phyloP scores from a whole-genome alignment of 2,113 vertebrate genomes.

The Platichthys stellatus region DNA sequence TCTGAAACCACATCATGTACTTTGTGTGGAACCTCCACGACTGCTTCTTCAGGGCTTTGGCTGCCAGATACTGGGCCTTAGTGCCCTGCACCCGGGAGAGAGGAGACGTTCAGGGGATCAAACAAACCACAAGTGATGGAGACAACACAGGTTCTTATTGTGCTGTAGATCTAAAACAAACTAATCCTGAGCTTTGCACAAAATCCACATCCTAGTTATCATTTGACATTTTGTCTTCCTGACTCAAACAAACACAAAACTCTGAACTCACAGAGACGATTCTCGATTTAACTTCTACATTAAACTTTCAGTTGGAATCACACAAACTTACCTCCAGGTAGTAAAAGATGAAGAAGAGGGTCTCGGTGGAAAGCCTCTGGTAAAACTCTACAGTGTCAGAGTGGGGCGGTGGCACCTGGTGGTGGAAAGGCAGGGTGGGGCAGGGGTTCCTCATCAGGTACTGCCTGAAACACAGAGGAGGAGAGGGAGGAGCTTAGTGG shows the following conservation, averaged over 20 bases:
- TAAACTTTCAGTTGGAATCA: not conserved
- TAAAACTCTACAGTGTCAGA: constrained; percentile 94
- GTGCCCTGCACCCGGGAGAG: constrained; percentile 82
- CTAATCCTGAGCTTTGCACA: too few relatives aligned
- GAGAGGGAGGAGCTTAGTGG: not conserved
- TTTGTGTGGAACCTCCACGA: constrained; percentile 97
- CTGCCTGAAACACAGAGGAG: constrained; percentile 80
- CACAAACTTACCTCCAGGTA: constrained; percentile 92
- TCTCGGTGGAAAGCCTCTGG: constrained; percentile 93
- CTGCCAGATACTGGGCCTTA: constrained; percentile 94
- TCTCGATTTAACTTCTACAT: not conserved
- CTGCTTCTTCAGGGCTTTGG: constrained; percentile 95
- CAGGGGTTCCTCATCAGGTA: constrained; percentile 94
- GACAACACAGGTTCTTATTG: too few relatives aligned
- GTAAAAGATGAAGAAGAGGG: constrained; percentile 95
- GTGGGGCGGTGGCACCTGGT: constrained; percentile 92
- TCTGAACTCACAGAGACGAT: too few relatives aligned
- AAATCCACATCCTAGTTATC: too few relatives aligned
- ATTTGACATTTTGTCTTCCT: too few relatives aligned
- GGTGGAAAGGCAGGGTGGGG: constrained; percentile 92
- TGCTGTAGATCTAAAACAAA: too few relatives aligned
- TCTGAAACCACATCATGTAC: constrained; percentile 99
- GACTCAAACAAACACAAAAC: too few relatives aligned
- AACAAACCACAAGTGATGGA: not conserved
- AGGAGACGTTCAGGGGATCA: not conserved